Base-by-base conservation (phyloP, 2,888 invertebrate species). In the Parnassius glacialis region DNA sequence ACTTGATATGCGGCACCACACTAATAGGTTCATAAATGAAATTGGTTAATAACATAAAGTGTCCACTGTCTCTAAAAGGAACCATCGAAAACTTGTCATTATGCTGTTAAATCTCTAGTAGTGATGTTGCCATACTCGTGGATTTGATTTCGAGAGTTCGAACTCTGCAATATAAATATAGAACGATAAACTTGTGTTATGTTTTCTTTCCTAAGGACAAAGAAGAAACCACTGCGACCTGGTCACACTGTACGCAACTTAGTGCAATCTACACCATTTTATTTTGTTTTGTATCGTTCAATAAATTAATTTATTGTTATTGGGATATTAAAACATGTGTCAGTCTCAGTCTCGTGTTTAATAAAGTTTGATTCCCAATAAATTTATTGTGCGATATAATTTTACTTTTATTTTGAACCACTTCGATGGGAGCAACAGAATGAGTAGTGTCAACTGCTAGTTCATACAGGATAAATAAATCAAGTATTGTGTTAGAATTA, bases 131-230 rank as follows among this genome's bases (percentile, higher is more conserved):
- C 78, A 75, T 67, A 69, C 67, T 68, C 68, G 71, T 43, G 11
- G 55, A 58, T 34, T 52, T 55, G 66, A 68, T 69, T 62, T 68
- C 62, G 59, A 66, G 67, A 67, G 66, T 70, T 69, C 61, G 62
- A 66, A 51, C 12, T 64, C 57, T 60, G 63, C 64, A 60, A 55
- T 64, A 52, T 65, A 48, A 63, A 62, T 67, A 68, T 68, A 54
- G 68, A 74, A 70, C 70, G 66, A 80, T 85, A 84, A 80, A 85
- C 66, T 70, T 80, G 78, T 83, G 77, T 69, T 78, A 70, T 81
- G 66, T 84, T 88, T 87, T 88, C 80, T 89, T 85, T 83, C 81
- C 76, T 59, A 84, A 87, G 86, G 87, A 69, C 56, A 76, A 77
- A 78, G 79, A 80, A 71, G 78, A 74, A 67, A 72, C 73, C 64